Evolutionary conservation across 2,113 vertebrate species (phyloP), one percentile per base, ranked within the genome.

Genomic region (Nibea albiflora): DNA sequence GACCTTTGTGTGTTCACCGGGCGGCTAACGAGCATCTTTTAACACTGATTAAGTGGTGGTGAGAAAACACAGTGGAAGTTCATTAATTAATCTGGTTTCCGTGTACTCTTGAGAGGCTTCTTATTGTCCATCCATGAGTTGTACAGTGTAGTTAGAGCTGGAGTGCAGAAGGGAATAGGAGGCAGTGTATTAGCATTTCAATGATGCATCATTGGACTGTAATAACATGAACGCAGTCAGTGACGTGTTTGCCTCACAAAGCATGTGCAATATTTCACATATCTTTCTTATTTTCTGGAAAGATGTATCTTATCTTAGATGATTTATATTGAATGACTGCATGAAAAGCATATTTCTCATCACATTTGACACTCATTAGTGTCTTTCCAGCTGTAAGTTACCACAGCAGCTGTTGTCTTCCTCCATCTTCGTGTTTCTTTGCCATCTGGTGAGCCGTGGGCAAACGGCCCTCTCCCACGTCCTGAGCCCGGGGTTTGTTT

Each of bases 51-150:
- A 63, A 17, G 11, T 44, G 35, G 12, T 66, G 64, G 24, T 14
- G 39, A 70, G 31, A 67, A 68, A 65, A 50, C 17, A 56, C 26
- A 39, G 28, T n/a, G 6, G 57, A 61, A 46, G 24, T 66, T 76
- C 17, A 76, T 76, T 71, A 17, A n/a, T 76, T 71, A 17, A n/a
- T 44, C 47, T 62, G 19, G 12, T 24, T 44, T 28, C 58, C 67
- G 15, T 44, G 19, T 16, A 31, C 58, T 35, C 44, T 73, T 44
- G 9, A 57, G 11, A 1, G 1, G 19, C 42, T 47, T 4, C 4
- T 61, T 12, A 44, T 24, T 22, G 12, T 57, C 12, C 4, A 26
- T 28, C 11, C 31, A 28, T 22, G 5, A 26, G 26, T 4, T 39
- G 24, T 20, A 11, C 10, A 60, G 16, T 42, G 39, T 8, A 26